These are phyloP conservation scores for Anniella stebbinsi DNA, from an alignment of 2,797 vertebrate species.

Conservation along the genomic window DNA sequence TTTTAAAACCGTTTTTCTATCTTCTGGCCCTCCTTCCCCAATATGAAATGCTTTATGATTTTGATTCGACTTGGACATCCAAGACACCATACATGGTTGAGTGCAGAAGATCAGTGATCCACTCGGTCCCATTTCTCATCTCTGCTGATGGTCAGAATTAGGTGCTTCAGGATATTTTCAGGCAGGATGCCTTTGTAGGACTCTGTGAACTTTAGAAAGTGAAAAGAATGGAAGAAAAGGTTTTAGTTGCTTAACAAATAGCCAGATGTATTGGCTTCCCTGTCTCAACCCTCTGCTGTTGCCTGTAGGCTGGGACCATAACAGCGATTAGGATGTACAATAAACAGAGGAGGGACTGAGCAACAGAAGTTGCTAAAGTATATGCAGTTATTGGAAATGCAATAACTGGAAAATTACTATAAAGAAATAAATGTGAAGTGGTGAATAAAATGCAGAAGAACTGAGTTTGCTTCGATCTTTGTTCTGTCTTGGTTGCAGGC, in stretches of 20 bases:
- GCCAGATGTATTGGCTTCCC: neutral
- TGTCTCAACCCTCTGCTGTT: neutral
- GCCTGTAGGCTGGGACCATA: neutral
- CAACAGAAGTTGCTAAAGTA: neutral
- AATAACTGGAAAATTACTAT: neutral
- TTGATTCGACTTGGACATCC: neutral
- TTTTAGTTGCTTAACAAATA: neutral
- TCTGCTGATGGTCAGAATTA: neutral
- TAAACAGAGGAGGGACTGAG: neutral
- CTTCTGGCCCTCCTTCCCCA: neutral
- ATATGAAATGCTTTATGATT: neutral
- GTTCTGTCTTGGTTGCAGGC: neutral
- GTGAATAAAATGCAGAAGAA: neutral
- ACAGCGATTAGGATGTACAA: neutral
- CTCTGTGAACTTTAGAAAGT: neutral
- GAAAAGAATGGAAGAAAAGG: neutral
- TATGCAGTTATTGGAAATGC: neutral
- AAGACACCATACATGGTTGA: neutral
- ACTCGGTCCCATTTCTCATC: neutral
- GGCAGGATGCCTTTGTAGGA: neutral
- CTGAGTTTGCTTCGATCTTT: neutral
- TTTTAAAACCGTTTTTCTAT: neutral
- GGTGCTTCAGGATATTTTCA: neutral
- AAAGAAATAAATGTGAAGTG: neutral
- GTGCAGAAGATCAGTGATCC: neutral